Evolutionary conservation across 2,888 invertebrate genomes (phyloP), one percentile per base, ranked within the genome.

Genomic region (Acrobasis consociella): DNA sequence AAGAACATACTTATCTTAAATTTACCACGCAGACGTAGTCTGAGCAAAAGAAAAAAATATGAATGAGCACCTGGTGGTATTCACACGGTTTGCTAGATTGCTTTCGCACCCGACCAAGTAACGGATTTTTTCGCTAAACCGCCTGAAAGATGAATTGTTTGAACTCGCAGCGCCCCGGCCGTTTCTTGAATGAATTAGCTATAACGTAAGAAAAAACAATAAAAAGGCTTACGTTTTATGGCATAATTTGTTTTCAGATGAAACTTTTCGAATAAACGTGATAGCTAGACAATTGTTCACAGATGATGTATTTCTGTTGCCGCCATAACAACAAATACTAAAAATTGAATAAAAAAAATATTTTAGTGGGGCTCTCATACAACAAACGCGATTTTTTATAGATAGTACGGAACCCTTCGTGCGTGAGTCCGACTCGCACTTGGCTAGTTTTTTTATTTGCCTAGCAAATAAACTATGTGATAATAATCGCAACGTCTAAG

Each of bases 61-160:
- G 77, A 77, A 75, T 73, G 70, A 72, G 74, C 86, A 86, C 80
- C 83, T 87, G 87, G 69, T 69, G 70, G 68, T 69, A 75, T 85
- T 87, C 87, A 75, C 86, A 86, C 85, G 85, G 73, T 83, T 73
- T 81, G 76, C 80, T 78, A 80, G 81, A 85, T 83, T 82, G 81
- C 85, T 83, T 79, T 78, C 75, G 72, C 76, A 76, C 78, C 73
- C 72, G 71, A 75, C 73, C 71, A 77, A 78, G 78, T 69, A 79
- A 81, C 71, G 75, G 72, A 76, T 77, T 83, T 83, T 85, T 80
- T 82, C 65, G 66, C 69, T 69, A 66, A 71, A 72, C 65, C 65
- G 67, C 60, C 68, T 67, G 68, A 73, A 80, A 80, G 79, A 83
- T 77, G 76, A 80, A 81, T 80, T 81, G 79, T 81, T 79, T 75